A percentile compares a stretch with the other conserved stretches of the same genome.
Evolutionary conservation across 2,888 invertebrate species (phyloP).

Genomic region (Eristalinus aeneus): DNA sequence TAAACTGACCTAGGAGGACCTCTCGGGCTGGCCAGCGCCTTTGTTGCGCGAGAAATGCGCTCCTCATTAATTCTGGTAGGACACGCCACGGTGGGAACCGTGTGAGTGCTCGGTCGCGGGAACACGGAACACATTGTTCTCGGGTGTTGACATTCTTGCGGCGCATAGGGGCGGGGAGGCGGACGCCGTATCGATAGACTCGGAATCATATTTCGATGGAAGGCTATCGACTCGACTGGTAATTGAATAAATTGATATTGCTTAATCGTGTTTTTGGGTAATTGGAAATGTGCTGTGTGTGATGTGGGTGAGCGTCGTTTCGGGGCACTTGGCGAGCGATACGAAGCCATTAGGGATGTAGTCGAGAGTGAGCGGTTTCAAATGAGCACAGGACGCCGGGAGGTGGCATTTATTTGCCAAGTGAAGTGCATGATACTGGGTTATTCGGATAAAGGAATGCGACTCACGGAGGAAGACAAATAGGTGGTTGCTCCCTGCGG

Average conservation of each 20-base stretch:
- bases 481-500: too few species aligned
- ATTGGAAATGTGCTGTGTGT: not conserved
- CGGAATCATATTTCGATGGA: conserved; percentile 10
- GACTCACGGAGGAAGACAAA: not conserved
- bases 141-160: conserved; percentile 66
- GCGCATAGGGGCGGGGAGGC: not conserved
- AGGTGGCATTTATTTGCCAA: not conserved
- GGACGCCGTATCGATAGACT: not conserved
- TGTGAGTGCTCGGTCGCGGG: not conserved
- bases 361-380: not conserved
- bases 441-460: not conserved
- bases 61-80: conserved; percentile 55
- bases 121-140: conserved; percentile 53
- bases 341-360: not conserved
- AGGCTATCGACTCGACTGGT: not conserved
- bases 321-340: not conserved
- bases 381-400: not conserved
- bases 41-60: conserved; percentile 49
- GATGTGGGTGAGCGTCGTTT: not conserved
- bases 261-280: conserved; percentile 48
- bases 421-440: not conserved
- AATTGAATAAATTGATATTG: conserved; percentile 55
- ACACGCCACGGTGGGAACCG: conserved; percentile 64
- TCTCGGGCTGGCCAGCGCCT: conserved; percentile 52
- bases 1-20: conserved; percentile 70